Percentiles rank a stretch among this genome's conserved stretches.
phyloP scores from a whole-genome alignment of 2,797 vertebrate genomes.

The Crocidura indochinensis region DNA sequence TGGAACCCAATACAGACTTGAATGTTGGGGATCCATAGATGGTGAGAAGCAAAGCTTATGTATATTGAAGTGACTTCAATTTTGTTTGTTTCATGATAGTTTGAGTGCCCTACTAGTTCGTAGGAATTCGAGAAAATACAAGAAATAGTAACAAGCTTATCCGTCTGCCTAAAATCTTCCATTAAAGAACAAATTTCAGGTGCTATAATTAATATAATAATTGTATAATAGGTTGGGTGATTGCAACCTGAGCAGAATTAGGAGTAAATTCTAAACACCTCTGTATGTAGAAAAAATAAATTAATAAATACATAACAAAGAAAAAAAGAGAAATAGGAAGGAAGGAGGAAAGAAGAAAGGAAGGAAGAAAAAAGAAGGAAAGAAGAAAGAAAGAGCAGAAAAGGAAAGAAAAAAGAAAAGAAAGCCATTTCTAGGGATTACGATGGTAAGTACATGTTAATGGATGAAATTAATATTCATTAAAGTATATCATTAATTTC shows the following conservation, averaged over 20 bases:
- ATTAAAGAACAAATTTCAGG: not conserved
- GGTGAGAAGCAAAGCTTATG: not conserved
- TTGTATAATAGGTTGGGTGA: too few species aligned
- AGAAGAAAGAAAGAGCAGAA: too few species aligned
- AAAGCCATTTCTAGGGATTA: not conserved
- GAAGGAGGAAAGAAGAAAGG: too few species aligned
- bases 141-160: conserved; percentile 4
- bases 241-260: too few species aligned
- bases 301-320: too few species aligned
- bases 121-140: conserved; percentile 23
- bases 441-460: conserved; percentile 35
- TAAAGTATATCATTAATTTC: not conserved
- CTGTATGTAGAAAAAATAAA: too few species aligned
- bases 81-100: conserved; percentile 24
- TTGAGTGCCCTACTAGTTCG: not conserved
- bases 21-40: not conserved
- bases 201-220: too few species aligned
- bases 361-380: too few species aligned
- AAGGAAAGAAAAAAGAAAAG: too few species aligned
- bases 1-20: not conserved
- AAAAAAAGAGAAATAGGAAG: too few species aligned
- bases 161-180: conserved; percentile 9
- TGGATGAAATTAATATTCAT: not conserved
- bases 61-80: not conserved
- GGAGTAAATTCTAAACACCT: too few species aligned